A percentile compares a stretch with the other conserved stretches of the same genome.
phyloP scores from a whole-genome alignment of 2,888 invertebrate species.

The Lypha dubia region DNA sequence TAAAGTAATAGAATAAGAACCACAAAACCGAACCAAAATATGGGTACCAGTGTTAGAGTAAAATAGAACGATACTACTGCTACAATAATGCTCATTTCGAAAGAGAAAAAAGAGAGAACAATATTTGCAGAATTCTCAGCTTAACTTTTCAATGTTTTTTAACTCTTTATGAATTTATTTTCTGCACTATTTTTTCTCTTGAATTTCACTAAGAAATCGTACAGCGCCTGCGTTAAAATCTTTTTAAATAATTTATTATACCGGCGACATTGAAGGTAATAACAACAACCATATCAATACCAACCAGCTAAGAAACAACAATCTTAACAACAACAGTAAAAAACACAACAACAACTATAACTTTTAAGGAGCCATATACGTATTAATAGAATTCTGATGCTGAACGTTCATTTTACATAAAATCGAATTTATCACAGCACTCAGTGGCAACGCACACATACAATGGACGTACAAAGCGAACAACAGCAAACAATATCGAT shows the following conservation, averaged over 20 bases:
- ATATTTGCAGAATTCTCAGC: slow-evolving; percentile 28
- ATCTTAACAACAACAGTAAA: slow-evolving; percentile 25
- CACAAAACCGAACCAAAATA: not conserved
- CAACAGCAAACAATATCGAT: slow-evolving; percentile 28
- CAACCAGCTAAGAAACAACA: slow-evolving; percentile 11
- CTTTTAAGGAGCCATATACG: slow-evolving; percentile 6
- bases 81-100: not conserved
- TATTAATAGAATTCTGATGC: not conserved
- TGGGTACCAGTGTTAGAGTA: not conserved
- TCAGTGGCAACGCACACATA: slow-evolving; percentile 30
- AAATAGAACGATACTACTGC: not conserved
- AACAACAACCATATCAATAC: slow-evolving; percentile 51
- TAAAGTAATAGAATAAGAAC: slow-evolving; percentile 30
- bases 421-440: slow-evolving; percentile 50
- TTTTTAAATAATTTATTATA: slow-evolving; percentile 74
- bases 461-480: not conserved
- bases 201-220: not conserved
- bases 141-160: not conserved
- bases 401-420: not conserved
- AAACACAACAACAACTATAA: slow-evolving; percentile 31
- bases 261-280: slow-evolving; percentile 74
- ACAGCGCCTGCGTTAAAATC: slow-evolving; percentile 65
- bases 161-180: not conserved
- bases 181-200: slow-evolving; percentile 25
- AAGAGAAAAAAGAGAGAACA: not conserved